These are phyloP conservation scores for Tetraneura akinire DNA, from an alignment of 1,140 invertebrate genomes.

Conservation along the genomic window DNA sequence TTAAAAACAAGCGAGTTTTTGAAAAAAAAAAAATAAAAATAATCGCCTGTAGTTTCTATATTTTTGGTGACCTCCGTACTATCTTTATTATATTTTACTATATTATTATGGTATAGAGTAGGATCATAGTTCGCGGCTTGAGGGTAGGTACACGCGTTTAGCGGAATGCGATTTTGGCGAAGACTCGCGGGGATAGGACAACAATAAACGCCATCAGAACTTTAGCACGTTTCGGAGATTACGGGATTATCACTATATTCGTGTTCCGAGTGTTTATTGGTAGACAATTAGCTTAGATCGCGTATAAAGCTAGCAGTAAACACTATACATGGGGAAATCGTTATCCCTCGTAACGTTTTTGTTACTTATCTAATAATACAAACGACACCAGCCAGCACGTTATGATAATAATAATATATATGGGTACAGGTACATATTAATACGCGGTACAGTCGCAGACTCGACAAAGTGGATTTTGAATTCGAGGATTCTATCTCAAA, in stretches of 20 bases:
- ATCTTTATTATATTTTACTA: too few species aligned
- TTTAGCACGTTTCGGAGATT: slow-evolving; percentile 45
- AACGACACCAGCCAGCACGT: background rate
- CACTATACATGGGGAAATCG: background rate
- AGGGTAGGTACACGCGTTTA: background rate
- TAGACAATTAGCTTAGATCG: slow-evolving; percentile 43
- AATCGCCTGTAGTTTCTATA: too few species aligned
- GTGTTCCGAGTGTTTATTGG: slow-evolving; percentile 46
- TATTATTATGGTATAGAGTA: too few species aligned
- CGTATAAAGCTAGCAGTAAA: background rate
- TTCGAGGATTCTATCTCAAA: too few species aligned
- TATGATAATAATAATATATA: too few species aligned
- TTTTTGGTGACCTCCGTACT: too few species aligned
- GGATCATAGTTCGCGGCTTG: too few species aligned
- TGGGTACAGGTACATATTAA: too few species aligned
- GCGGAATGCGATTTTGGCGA: background rate
- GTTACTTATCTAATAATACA: background rate
- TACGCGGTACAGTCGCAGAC: too few species aligned
- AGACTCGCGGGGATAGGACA: background rate
- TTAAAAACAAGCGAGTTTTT: too few species aligned
- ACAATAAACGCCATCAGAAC: slow-evolving; percentile 36
- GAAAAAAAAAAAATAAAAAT: too few species aligned
- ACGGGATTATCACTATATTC: slow-evolving; percentile 35
- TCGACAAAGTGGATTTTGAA: too few species aligned
- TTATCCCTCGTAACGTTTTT: slow-evolving; percentile 25